Conservation (phyloP, 1,140 invertebrate species). For the Drosophila lowei region DNA sequence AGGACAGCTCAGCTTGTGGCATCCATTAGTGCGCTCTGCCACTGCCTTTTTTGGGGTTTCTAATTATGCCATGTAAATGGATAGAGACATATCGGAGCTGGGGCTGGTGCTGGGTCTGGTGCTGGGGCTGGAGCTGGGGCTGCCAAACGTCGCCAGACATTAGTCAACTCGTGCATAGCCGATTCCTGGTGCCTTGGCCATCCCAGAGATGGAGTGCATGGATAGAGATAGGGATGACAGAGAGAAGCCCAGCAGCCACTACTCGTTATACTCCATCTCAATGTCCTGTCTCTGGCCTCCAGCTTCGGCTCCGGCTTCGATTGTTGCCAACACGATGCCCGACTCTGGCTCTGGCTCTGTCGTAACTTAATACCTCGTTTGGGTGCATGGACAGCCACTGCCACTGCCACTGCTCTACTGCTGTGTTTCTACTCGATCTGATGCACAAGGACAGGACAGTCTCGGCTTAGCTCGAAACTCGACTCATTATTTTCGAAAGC, state of each 20-base stretch:
- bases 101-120: not conserved
- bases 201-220: not conserved
- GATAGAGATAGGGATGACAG: not conserved
- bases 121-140: not conserved
- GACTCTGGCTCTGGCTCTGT: conserved; percentile 15
- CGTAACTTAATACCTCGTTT: conserved; percentile 48
- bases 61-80: conserved; percentile 71
- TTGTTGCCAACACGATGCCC: conserved; percentile 41
- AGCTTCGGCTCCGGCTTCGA: conserved; percentile 12
- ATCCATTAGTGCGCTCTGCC: conserved; percentile 55
- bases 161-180: conserved; percentile 74
- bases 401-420: not conserved
- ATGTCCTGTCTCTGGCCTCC: not conserved
- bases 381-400: conserved; percentile 11
- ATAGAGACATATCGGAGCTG: conserved; percentile 34
- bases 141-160: conserved; percentile 49
- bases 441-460: conserved; percentile 20
- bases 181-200: conserved; percentile 20
- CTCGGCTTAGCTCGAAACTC: conserved; percentile 24
- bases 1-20: conserved; percentile 52
- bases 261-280: too few species aligned
- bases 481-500: conserved; percentile 53
- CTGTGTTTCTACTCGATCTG: not conserved
- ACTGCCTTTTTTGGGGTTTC: conserved; percentile 58
- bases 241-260: not conserved